Evolutionary conservation across 2,113 vertebrate species (phyloP).

Genomic region (Athene noctua): DNA sequence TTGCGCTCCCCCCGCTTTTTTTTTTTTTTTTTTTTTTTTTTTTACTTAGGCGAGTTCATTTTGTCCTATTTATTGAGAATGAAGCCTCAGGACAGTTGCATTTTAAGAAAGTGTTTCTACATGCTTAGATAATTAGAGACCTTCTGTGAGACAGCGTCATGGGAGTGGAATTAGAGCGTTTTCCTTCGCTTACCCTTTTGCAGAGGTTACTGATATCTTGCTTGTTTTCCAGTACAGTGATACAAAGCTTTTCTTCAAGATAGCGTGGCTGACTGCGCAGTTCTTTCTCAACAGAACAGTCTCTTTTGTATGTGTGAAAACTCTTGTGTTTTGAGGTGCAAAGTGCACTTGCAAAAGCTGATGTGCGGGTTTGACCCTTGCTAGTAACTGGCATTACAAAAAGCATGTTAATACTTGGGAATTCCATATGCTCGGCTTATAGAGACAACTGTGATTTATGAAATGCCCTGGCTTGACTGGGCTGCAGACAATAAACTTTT

Average conservation of each 20-base stretch:
- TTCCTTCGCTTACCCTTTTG: background rate
- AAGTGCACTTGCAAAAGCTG: background rate
- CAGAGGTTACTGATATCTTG: background rate
- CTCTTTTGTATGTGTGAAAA: background rate
- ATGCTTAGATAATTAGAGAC: conserved; percentile 48
- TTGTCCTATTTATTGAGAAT: background rate
- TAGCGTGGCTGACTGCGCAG: background rate
- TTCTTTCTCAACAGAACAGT: background rate
- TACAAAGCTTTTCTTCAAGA: background rate
- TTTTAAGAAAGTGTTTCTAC: conserved; percentile 46
- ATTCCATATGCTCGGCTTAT: background rate
- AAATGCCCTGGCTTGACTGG: background rate
- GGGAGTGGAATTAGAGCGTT: background rate
- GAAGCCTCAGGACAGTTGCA: conserved; percentile 33
- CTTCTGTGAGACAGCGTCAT: background rate
- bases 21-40: background rate
- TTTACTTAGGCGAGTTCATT: conserved; percentile 37
- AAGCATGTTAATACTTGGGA: background rate
- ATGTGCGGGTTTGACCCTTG: background rate
- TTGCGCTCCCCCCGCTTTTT: background rate
- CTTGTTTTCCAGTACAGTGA: background rate
- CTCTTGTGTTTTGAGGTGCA: background rate
- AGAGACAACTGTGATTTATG: background rate
- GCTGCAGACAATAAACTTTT: background rate
- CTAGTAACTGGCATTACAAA: background rate